phyloP scores from a whole-genome alignment of 1,140 invertebrate genomes.

The Belonocnema kinseyi region DNA sequence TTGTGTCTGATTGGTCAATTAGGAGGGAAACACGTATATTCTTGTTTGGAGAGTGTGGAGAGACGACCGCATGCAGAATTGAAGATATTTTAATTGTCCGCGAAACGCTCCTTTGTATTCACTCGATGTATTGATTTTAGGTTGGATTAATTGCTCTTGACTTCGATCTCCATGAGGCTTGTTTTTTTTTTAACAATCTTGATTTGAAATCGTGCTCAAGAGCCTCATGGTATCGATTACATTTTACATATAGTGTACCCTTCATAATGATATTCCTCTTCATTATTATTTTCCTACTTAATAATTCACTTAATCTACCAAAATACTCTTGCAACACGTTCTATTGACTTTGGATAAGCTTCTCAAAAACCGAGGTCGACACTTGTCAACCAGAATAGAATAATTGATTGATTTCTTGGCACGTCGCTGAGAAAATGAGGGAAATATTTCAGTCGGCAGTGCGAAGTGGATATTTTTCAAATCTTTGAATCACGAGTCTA shows the following conservation, averaged over 20 bases:
- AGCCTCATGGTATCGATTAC: background rate
- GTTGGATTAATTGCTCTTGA: conserved; percentile 68
- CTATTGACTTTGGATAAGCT: conserved; percentile 26
- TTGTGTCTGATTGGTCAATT: conserved; percentile 75
- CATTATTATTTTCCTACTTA: background rate
- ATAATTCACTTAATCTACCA: background rate
- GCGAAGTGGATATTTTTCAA: conserved; percentile 13
- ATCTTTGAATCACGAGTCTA: background rate
- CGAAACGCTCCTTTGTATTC: conserved; percentile 60
- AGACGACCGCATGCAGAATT: conserved; percentile 56
- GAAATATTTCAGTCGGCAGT: conserved; percentile 27
- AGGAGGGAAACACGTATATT: conserved; percentile 73
- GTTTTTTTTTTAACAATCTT: conserved; percentile 21
- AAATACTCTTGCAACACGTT: conserved; percentile 19
- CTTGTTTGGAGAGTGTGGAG: conserved; percentile 51
- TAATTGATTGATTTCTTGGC: conserved; percentile 31
- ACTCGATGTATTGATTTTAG: conserved; percentile 65
- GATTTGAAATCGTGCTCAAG: conserved; percentile 10
- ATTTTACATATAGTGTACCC: background rate
- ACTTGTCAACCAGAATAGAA: conserved; percentile 25
- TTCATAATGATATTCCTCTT: background rate
- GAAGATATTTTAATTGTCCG: conserved; percentile 75
- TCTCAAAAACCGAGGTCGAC: conserved; percentile 18
- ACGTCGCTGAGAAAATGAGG: conserved; percentile 16
- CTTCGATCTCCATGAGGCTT: conserved; percentile 54